phyloP scores from a whole-genome alignment of 1,140 invertebrate genomes.

The Polyergus mexicanus region DNA sequence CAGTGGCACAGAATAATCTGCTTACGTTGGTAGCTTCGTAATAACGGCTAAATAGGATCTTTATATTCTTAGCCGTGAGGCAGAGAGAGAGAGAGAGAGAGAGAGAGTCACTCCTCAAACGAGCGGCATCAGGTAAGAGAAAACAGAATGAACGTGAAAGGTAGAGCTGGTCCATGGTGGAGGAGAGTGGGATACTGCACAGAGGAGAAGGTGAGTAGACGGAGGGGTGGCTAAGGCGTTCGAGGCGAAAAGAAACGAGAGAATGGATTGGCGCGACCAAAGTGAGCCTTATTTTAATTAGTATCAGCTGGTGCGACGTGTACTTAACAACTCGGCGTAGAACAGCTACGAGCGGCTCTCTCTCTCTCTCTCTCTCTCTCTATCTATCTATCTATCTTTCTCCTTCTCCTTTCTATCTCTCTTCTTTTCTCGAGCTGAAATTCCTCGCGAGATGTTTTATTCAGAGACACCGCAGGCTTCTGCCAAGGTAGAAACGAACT shows the following conservation, averaged over 20 bases:
- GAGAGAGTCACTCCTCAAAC: constrained; percentile 56
- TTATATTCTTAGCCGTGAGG: constrained; percentile 86
- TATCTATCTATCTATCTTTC: constrained; percentile 24
- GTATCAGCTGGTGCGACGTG: constrained; percentile 85
- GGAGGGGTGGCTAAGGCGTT: constrained; percentile 36
- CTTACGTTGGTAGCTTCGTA: constrained; percentile 84
- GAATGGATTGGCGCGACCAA: constrained; percentile 76
- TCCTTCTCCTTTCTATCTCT: constrained; percentile 42
- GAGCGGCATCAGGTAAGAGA: constrained; percentile 55
- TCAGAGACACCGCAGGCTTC: constrained; percentile 84
- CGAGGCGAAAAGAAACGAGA: constrained; percentile 60
- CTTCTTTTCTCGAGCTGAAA: constrained; percentile 78
- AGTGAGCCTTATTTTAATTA: constrained; percentile 86
- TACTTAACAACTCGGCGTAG: constrained; percentile 82
- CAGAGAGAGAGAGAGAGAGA: constrained; percentile 74
- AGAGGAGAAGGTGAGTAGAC: background rate
- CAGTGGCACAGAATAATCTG: constrained; percentile 83
- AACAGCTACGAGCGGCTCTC: constrained; percentile 66
- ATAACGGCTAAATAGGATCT: constrained; percentile 86
- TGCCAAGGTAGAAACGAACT: constrained; percentile 78
- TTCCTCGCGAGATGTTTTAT: constrained; percentile 85
- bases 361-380: constrained; percentile 39
- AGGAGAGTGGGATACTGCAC: constrained; percentile 12
- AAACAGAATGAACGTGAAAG: constrained; percentile 39
- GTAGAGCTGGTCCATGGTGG: background rate